Base-by-base conservation (phyloP, 1,140 invertebrate genomes). In the Drosophila rhopaloa region DNA sequence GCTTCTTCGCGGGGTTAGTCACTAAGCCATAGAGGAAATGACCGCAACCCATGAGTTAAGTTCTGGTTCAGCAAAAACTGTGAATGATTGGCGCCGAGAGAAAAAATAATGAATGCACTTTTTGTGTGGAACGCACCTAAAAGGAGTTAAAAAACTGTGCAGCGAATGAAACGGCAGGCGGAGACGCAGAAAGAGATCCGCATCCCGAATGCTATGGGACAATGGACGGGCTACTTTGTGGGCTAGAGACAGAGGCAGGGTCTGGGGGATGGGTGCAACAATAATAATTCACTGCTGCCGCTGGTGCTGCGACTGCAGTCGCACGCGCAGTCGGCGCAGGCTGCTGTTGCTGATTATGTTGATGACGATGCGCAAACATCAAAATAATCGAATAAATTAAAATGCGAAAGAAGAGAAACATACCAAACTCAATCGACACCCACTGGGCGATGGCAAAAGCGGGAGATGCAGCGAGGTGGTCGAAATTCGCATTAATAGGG, bases 301-400 rank as follows among this genome's bases (percentile, higher is more conserved):
- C 51, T 40, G 38, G n/a, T 51, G 50, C 16, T 32, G 27, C 16
- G 35, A 13, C 16, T 19, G 46, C 57, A 13, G 55, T n/a, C 29
- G 65, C 27, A 47, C 40, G 13, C 24, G 43, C 40, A 56, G 48
- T 37, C 37, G 35, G 32, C 43, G 51, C 43, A 29, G 53, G 55
- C 59, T 19, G 44, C 7, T 40, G 54, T 55, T 76, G 75, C 85
- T 86, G 77, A 79, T 88, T 85, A 71, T 86, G 83, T 72, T 86
- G 83, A 76, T 71, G 81, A 47, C 67, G 76, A 37, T 46, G 74
- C 74, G 48, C 79, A 81, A 88, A 82, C 75, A 86, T 68, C 70
- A 82, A 79, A 72, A 82, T 86, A 86, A 82, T 88, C 82, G 75
- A 73, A 82, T 79, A 79, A 76, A 88, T 86, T 82, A 82, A 79